Evolutionary conservation across 2,797 vertebrate genomes (phyloP).

Genomic region (Nyctalus aviator): DNA sequence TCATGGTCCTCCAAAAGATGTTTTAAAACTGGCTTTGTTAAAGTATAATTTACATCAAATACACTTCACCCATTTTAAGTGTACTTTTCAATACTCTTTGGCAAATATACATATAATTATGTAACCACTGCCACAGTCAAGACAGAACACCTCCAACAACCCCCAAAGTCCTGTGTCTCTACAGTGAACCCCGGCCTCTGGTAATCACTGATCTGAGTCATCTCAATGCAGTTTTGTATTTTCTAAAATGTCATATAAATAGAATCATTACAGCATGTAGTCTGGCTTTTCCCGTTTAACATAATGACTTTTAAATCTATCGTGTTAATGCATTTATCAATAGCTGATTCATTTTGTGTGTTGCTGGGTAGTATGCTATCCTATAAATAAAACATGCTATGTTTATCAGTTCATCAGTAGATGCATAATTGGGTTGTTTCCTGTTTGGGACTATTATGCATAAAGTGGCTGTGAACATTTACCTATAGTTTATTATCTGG

Average conservation of each 20-base stretch:
- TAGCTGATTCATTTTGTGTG: background rate
- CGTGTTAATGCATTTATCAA: background rate
- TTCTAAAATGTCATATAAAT: background rate
- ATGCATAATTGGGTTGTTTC: background rate
- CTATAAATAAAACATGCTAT: background rate
- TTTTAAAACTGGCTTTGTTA: slow-evolving; percentile 21
- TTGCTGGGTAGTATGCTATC: background rate
- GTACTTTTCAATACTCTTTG: background rate
- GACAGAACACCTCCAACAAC: background rate
- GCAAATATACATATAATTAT: background rate
- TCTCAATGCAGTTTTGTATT: background rate
- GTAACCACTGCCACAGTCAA: background rate
- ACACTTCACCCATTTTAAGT: background rate
- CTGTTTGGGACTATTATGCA: background rate
- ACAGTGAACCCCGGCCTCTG: background rate
- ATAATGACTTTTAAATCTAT: background rate
- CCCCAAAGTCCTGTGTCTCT: background rate
- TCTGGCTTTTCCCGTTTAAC: background rate
- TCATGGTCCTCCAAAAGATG: background rate
- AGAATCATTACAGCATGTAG: background rate
- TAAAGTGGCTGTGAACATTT: background rate
- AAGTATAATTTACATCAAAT: background rate
- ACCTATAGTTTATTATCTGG: background rate
- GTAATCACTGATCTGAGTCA: background rate
- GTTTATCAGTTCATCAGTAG: background rate